Conservation (phyloP, 2,888 invertebrate species). For the Enchytraeus crypticus region DNA sequence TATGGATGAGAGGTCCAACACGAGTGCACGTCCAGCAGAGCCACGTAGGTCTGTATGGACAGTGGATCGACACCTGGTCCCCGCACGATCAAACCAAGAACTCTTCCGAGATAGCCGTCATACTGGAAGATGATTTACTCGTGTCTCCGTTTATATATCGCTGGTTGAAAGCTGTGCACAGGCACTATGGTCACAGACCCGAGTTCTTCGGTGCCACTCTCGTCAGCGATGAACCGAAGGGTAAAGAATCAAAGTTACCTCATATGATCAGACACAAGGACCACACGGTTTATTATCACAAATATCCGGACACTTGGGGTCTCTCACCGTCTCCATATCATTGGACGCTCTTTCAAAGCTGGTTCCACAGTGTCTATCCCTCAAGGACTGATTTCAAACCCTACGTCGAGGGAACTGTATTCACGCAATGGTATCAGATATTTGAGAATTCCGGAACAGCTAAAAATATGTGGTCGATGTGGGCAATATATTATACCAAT, state of each 20-base stretch:
- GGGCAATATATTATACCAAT: slow-evolving; percentile 22
- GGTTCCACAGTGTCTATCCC: slow-evolving; percentile 10
- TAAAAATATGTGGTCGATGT: slow-evolving; percentile 24
- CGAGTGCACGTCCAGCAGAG: slow-evolving; percentile 22
- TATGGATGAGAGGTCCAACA: background rate
- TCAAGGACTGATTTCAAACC: slow-evolving; percentile 10
- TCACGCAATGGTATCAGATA: slow-evolving; percentile 21
- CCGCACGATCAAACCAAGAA: slow-evolving; percentile 12
- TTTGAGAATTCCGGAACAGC: slow-evolving; percentile 5
- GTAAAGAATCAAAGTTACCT: too few species aligned
- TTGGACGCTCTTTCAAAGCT: slow-evolving; percentile 14
- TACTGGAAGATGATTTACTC: slow-evolving; percentile 38
- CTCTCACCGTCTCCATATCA: slow-evolving; percentile 4
- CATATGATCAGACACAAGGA: background rate
- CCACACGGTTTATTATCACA: slow-evolving; percentile 11
- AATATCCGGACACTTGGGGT: slow-evolving; percentile 15
- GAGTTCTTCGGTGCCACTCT: slow-evolving; percentile 32
- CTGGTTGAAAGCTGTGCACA: slow-evolving; percentile 34
- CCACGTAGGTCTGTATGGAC: slow-evolving; percentile 29
- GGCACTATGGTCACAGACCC: slow-evolving; percentile 25
- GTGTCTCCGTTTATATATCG: slow-evolving; percentile 33
- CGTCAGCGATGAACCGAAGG: slow-evolving; percentile 30
- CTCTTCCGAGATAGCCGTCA: slow-evolving; percentile 31
- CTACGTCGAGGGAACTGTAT: slow-evolving; percentile 16
- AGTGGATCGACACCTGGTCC: slow-evolving; percentile 34